Evolutionary conservation across 2,888 invertebrate genomes (phyloP).

Genomic region (Polyploca ridens): DNA sequence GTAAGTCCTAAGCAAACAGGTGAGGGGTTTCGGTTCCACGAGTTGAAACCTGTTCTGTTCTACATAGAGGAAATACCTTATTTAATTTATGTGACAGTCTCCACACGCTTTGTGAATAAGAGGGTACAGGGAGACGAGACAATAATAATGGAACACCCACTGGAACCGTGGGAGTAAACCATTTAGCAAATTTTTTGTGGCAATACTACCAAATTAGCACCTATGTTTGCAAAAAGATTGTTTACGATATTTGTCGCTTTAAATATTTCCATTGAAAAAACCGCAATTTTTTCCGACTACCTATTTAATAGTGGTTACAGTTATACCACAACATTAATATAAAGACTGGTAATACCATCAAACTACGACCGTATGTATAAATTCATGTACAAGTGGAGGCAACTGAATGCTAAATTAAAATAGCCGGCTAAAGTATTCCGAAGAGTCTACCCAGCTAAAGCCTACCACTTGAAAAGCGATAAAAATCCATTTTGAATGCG

Average conservation of each 20-base stretch:
- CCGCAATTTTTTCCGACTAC: too few species aligned
- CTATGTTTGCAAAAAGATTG: too few species aligned
- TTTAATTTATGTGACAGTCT: slow-evolving; percentile 22
- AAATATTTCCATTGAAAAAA: too few species aligned
- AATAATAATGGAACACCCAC: slow-evolving; percentile 18
- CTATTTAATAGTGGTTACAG: too few species aligned
- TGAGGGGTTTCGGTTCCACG: slow-evolving; percentile 22
- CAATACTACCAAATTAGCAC: too few species aligned
- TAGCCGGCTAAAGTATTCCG: slow-evolving; percentile 47
- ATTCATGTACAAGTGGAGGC: not conserved
- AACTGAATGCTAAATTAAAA: slow-evolving; percentile 25
- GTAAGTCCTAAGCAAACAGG: slow-evolving; percentile 49
- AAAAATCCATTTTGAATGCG: slow-evolving; percentile 80
- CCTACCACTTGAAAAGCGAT: slow-evolving; percentile 77
- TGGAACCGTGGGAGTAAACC: not conserved
- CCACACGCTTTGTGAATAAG: slow-evolving; percentile 25
- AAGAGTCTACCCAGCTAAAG: slow-evolving; percentile 57
- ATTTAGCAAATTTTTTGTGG: too few species aligned
- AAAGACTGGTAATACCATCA: too few species aligned
- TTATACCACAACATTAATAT: too few species aligned
- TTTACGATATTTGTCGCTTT: too few species aligned
- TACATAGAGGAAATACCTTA: slow-evolving; percentile 6
- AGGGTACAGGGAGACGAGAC: slow-evolving; percentile 1
- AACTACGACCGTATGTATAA: not conserved
- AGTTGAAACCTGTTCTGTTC: slow-evolving; percentile 18